Evolutionary conservation across 2,888 invertebrate species (phyloP).

Genomic region (Orgyia antiqua): DNA sequence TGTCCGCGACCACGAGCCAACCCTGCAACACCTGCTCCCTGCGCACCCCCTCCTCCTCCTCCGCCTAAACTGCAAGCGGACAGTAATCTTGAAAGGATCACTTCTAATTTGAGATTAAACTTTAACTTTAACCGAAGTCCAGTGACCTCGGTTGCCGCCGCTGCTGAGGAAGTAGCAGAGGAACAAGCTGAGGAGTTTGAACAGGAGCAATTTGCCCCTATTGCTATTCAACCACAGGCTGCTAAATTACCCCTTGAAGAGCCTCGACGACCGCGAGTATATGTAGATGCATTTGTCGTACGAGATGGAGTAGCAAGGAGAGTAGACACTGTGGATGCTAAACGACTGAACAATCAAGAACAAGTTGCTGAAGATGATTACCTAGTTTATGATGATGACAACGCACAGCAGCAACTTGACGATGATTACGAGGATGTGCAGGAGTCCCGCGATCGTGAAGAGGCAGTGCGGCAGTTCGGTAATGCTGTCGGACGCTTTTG

Average conservation of each 20-base stretch:
- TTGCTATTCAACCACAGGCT: conserved; percentile 57
- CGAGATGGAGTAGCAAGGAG: conserved; percentile 61
- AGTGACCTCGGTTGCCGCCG: conserved; percentile 26
- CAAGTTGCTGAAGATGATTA: conserved; percentile 42
- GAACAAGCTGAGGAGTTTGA: conserved; percentile 19
- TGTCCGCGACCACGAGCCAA: conserved; percentile 57
- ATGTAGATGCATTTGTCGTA: conserved; percentile 66
- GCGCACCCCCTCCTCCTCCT: conserved; percentile 42
- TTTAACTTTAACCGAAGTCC: conserved; percentile 62
- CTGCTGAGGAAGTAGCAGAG: conserved; percentile 20
- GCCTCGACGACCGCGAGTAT: conserved; percentile 57
- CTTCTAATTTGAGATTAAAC: conserved; percentile 59
- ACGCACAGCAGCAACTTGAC: conserved; percentile 28
- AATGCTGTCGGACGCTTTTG: conserved; percentile 65
- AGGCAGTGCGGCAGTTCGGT: conserved; percentile 55
- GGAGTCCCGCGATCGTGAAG: conserved; percentile 52
- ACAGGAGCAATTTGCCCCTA: conserved; percentile 34
- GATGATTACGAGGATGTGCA: conserved; percentile 66
- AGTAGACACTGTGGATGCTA: conserved; percentile 58
- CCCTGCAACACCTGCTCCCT: conserved; percentile 53
- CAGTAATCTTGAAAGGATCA: conserved; percentile 47
- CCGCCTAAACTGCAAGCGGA: conserved; percentile 42
- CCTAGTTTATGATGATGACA: conserved; percentile 50
- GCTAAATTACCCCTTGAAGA: conserved; percentile 50
- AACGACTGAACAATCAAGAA: conserved; percentile 26